Conservation (phyloP, 2,113 vertebrate genomes). For the Lophius piscatorius region DNA sequence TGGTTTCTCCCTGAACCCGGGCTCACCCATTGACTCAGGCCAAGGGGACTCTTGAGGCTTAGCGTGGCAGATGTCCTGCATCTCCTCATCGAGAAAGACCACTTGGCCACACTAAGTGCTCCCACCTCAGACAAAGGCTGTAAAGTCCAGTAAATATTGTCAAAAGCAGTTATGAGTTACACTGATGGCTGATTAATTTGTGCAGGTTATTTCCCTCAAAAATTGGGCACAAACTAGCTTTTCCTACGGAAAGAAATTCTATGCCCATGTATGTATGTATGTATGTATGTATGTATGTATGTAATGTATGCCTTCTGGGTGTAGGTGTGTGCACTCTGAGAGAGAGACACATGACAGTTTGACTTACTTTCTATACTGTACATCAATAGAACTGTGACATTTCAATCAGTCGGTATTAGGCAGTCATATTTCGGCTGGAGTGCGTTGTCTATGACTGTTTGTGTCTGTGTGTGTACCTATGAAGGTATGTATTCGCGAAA, state of each 20-base stretch:
- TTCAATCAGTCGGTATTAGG: conserved; percentile 38
- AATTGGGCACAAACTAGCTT: conserved; percentile 33
- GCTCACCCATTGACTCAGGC: conserved; percentile 62
- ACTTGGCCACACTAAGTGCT: conserved; percentile 28
- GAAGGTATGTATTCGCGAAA: conserved; percentile 50
- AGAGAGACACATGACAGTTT: conserved; percentile 13
- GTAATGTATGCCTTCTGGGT: background rate
- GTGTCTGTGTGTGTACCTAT: conserved; percentile 36
- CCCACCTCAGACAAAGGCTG: conserved; percentile 52
- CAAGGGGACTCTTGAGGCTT: conserved; percentile 49
- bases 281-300: conserved; percentile 20
- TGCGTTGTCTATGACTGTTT: conserved; percentile 24
- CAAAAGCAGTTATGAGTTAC: conserved; percentile 55
- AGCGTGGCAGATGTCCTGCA: conserved; percentile 54
- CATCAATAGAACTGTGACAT: conserved; percentile 39
- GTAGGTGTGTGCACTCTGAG: too few relatives aligned
- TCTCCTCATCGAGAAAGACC: conserved; percentile 57
- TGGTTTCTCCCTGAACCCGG: conserved; percentile 65
- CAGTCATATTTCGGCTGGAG: conserved; percentile 21
- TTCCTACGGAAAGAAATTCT: conserved; percentile 47
- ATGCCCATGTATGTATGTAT: conserved; percentile 31
- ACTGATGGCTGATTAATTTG: conserved; percentile 57
- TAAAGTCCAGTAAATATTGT: conserved; percentile 59
- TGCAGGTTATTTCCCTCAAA: conserved; percentile 38
- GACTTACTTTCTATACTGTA: conserved; percentile 12